Conservation (phyloP, 2,113 vertebrate genomes). For the Cardinalis cardinalis region DNA sequence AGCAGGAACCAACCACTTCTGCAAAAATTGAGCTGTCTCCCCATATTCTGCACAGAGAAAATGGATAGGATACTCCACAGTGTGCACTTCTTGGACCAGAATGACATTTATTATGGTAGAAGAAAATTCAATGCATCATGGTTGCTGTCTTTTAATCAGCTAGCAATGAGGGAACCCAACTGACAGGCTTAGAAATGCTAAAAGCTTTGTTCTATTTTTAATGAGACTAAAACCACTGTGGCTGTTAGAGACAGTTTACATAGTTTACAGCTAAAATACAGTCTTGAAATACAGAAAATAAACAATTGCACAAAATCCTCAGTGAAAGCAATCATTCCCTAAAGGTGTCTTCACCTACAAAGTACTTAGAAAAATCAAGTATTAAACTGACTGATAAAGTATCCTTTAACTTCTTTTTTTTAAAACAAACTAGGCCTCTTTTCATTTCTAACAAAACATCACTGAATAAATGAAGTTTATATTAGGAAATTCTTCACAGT, state of each 20-base stretch:
- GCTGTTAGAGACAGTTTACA: slow-evolving; percentile 29
- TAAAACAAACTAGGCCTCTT: neutral
- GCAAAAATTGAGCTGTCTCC: neutral
- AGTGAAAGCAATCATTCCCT: neutral
- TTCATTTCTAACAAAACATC: neutral
- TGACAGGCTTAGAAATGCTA: slow-evolving; percentile 41
- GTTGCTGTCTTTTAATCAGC: slow-evolving; percentile 43
- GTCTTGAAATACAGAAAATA: neutral
- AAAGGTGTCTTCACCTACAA: neutral
- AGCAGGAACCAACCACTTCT: neutral
- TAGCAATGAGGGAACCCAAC: slow-evolving; percentile 26
- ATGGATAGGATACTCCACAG: neutral
- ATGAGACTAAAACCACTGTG: slow-evolving; percentile 31
- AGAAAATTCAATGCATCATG: neutral
- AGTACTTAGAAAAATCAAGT: neutral
- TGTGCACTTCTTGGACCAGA: neutral
- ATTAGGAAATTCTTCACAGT: neutral
- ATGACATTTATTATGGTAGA: slow-evolving; percentile 14
- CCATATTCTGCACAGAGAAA: neutral
- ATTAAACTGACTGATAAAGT: neutral
- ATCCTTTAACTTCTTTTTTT: neutral
- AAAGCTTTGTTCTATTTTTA: slow-evolving; percentile 60
- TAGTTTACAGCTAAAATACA: slow-evolving; percentile 20
- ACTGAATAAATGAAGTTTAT: neutral
- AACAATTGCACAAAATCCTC: neutral